phyloP scores from a whole-genome alignment of 2,797 vertebrate genomes.

The Danio choprae region DNA sequence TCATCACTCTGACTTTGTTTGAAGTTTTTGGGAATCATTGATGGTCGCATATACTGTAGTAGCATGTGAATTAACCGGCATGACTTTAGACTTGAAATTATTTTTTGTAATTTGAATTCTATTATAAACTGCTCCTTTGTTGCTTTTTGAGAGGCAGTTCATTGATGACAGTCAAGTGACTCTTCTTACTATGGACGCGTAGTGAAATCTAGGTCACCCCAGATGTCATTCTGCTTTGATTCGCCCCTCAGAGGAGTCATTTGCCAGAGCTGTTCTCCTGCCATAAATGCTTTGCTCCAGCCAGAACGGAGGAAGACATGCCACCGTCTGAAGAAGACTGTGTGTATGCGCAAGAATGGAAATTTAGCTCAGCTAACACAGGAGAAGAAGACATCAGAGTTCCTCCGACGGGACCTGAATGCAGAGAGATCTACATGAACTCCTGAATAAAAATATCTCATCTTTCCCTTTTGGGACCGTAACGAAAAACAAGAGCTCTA shows the following conservation, averaged over 20 bases:
- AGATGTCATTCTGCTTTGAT: slow-evolving; percentile 67
- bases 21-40: slow-evolving; percentile 1
- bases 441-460: slow-evolving; percentile 25
- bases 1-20: slow-evolving; percentile 31
- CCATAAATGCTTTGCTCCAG: slow-evolving; percentile 48
- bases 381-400: slow-evolving; percentile 36
- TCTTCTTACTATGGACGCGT: slow-evolving; percentile 46
- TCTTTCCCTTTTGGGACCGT: slow-evolving; percentile 31
- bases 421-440: slow-evolving; percentile 40
- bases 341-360: slow-evolving; percentile 29
- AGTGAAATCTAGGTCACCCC: slow-evolving; percentile 66
- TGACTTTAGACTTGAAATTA: background rate
- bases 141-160: slow-evolving; percentile 37
- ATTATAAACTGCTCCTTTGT: slow-evolving; percentile 34
- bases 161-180: slow-evolving; percentile 49
- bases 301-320: slow-evolving; percentile 35
- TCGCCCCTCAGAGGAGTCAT: slow-evolving; percentile 42
- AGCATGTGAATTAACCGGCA: background rate
- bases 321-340: background rate
- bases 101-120: slow-evolving; percentile 37
- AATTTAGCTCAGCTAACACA: slow-evolving; percentile 48
- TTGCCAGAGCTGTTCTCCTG: slow-evolving; percentile 44
- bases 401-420: slow-evolving; percentile 19
- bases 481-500: slow-evolving; percentile 41
- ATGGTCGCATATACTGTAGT: background rate